Conservation (phyloP, 2,888 invertebrate genomes). For the Dolichopus griseipennis region DNA sequence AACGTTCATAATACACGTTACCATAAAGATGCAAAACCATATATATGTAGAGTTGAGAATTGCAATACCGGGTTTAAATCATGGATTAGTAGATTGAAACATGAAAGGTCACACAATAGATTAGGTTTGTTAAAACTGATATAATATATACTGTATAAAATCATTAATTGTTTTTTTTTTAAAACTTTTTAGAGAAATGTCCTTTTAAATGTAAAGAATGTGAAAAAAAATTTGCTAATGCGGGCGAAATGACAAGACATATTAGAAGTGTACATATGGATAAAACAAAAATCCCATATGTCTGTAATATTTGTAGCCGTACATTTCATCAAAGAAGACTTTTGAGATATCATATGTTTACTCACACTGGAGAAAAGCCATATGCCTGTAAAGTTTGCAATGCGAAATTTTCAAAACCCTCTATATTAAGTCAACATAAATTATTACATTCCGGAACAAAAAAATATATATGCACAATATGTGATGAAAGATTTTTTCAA, state of each 20-base stretch:
- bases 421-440: neutral
- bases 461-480: neutral
- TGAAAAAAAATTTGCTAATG: neutral
- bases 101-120: neutral
- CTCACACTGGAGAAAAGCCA: neutral
- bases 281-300: neutral
- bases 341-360: neutral
- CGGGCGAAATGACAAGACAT: neutral
- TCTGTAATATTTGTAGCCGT: neutral
- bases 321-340: constrained; percentile 1
- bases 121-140: neutral
- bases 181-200: neutral
- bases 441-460: neutral
- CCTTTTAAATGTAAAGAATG: neutral
- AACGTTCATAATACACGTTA: neutral
- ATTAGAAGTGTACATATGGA: neutral
- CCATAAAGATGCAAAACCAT: neutral
- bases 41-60: neutral
- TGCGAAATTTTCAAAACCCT: neutral
- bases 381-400: neutral
- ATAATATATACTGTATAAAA: neutral
- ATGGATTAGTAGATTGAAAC: neutral
- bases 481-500: constrained; percentile 1
- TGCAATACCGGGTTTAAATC: neutral
- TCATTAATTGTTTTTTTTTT: neutral